phyloP scores from a whole-genome alignment of 2,888 invertebrate species.

The Lathronympha strigana region DNA sequence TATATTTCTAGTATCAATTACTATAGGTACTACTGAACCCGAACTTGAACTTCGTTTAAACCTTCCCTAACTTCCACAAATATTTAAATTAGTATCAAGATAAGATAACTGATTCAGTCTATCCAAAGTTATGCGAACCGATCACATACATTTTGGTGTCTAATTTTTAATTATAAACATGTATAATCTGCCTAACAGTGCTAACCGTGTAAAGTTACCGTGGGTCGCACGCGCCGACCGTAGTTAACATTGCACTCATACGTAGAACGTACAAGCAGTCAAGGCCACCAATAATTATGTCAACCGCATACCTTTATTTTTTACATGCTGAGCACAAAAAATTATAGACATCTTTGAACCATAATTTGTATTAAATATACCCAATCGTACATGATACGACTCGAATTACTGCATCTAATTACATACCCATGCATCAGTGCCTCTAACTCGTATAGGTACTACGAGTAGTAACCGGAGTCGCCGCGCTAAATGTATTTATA shows the following conservation, averaged over 20 bases:
- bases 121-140: no score
- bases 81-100: no score
- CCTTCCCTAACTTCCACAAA: no score
- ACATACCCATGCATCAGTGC: slow-evolving; percentile 26
- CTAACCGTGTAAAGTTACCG: neutral
- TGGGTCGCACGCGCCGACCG: neutral
- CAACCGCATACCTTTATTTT: slow-evolving; percentile 30
- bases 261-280: slow-evolving; percentile 24
- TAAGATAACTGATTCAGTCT: no score
- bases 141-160: no score
- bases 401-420: slow-evolving; percentile 33
- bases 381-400: slow-evolving; percentile 28
- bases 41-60: no score
- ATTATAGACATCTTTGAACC: slow-evolving; percentile 23
- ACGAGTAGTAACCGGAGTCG: neutral
- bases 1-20: no score
- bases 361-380: slow-evolving; percentile 32
- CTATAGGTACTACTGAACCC: no score
- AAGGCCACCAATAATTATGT: slow-evolving; percentile 36
- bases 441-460: slow-evolving; percentile 8
- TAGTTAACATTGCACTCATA: slow-evolving; percentile 3
- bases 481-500: slow-evolving; percentile 13
- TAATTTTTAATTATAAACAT: no score
- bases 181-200: no score
- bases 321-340: slow-evolving; percentile 16